phyloP scores from a whole-genome alignment of 2,797 vertebrate species.

The Ctenopoma multispine region DNA sequence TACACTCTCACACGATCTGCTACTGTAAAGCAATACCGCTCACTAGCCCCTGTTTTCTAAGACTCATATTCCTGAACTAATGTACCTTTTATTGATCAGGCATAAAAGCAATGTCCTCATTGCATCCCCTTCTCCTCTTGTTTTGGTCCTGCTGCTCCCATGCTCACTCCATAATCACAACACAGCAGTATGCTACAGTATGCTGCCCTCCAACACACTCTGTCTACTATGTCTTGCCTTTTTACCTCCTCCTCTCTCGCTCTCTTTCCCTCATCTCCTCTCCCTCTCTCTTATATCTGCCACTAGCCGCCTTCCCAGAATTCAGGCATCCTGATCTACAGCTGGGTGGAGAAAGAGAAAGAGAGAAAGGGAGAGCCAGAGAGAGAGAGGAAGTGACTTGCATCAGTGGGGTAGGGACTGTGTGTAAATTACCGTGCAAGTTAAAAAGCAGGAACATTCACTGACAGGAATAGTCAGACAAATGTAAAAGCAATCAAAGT shows the following conservation, averaged over 20 bases:
- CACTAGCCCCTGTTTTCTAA: conserved; percentile 34
- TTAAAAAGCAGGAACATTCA: conserved; percentile 62
- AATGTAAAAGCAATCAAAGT: conserved; percentile 11
- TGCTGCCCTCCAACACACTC: conserved; percentile 71
- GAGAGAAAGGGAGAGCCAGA: conserved; percentile 44
- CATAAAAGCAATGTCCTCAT: conserved; percentile 59
- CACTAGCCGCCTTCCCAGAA: conserved; percentile 66
- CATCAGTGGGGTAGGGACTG: conserved; percentile 81
- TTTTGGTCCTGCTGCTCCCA: conserved; percentile 67
- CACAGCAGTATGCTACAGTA: conserved; percentile 73
- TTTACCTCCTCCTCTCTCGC: conserved; percentile 42
- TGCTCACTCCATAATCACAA: conserved; percentile 71
- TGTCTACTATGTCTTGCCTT: conserved; percentile 65
- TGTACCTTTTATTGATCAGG: conserved; percentile 68
- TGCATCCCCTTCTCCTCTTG: conserved; percentile 58
- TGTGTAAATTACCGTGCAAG: conserved; percentile 80
- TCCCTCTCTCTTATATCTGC: conserved; percentile 57
- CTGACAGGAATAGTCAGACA: not conserved
- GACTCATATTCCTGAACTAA: conserved; percentile 53
- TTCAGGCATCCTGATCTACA: conserved; percentile 72
- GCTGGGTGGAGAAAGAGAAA: conserved; percentile 65
- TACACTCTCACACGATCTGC: conserved; percentile 54
- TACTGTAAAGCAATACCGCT: conserved; percentile 44
- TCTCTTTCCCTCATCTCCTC: conserved; percentile 41
- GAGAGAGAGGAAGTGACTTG: conserved; percentile 74